Evolutionary conservation across 2,113 vertebrate species (phyloP).

Genomic region (Chunga burmeisteri): DNA sequence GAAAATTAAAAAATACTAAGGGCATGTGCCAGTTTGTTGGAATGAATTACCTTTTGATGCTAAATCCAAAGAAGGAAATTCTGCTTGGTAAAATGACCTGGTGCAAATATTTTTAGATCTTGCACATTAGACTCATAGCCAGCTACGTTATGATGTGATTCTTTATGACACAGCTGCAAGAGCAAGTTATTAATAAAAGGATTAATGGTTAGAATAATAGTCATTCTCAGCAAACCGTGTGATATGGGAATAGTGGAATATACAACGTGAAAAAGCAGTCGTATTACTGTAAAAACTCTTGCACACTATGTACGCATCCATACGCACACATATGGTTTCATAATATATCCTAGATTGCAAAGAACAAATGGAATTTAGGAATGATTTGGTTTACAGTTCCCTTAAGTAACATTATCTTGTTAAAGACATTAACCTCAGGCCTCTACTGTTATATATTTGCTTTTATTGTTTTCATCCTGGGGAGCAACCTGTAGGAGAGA

Average conservation of each 20-base stretch:
- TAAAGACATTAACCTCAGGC: constrained; percentile 82
- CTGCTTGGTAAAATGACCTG: background rate
- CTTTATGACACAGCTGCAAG: background rate
- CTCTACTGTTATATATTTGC: constrained; percentile 76
- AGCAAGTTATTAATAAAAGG: background rate
- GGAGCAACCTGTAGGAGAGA: constrained; percentile 75
- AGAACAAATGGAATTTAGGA: constrained; percentile 73
- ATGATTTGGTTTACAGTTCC: constrained; percentile 78
- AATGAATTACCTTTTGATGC: constrained; percentile 4
- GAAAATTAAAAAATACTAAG: background rate
- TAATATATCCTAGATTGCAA: constrained; percentile 39
- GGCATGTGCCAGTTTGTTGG: constrained; percentile 9
- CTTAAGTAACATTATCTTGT: constrained; percentile 80
- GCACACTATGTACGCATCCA: background rate
- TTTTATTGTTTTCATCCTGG: constrained; percentile 78
- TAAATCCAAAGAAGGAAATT: background rate
- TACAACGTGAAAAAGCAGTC: background rate
- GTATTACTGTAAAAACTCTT: background rate
- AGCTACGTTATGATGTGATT: background rate
- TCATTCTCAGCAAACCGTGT: background rate
- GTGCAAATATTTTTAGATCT: constrained; percentile 23
- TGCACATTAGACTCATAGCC: background rate
- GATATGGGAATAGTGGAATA: background rate
- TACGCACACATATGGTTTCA: constrained; percentile 66
- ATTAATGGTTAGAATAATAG: background rate